phyloP scores from a whole-genome alignment of 2,888 invertebrate species.

The Arge pagana region DNA sequence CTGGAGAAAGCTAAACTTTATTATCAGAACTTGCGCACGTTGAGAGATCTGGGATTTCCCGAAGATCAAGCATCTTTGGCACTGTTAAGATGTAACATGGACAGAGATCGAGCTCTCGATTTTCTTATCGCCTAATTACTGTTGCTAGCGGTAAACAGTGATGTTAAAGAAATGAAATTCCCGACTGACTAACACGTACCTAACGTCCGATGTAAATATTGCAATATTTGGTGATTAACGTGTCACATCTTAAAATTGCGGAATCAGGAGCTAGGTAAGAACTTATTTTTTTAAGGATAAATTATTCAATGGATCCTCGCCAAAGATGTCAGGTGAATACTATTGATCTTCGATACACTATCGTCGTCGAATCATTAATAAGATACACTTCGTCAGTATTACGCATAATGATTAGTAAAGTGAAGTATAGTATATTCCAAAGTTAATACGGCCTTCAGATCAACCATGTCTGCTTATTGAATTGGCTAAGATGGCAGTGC shows the following conservation, averaged over 20 bases:
- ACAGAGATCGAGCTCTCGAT: slow-evolving; percentile 85
- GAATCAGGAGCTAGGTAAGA: slow-evolving; percentile 9
- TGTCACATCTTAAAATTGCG: not conserved
- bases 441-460: no score
- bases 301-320: no score
- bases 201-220: slow-evolving; percentile 11
- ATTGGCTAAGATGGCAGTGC: no score
- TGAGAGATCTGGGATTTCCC: slow-evolving; percentile 82
- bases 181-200: slow-evolving; percentile 17
- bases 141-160: not conserved
- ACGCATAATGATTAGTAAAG: no score
- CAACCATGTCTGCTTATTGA: no score
- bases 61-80: slow-evolving; percentile 77
- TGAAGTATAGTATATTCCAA: no score
- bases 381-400: no score
- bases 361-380: no score
- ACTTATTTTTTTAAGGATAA: slow-evolving; percentile 16
- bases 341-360: no score
- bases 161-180: not conserved
- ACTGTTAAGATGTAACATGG: slow-evolving; percentile 76
- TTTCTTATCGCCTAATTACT: slow-evolving; percentile 73
- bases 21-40: slow-evolving; percentile 66
- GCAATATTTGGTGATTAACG: not conserved
- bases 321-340: no score
- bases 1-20: slow-evolving; percentile 57